Conservation (phyloP, 2,113 vertebrate genomes). For the Pachyramphus minor region DNA sequence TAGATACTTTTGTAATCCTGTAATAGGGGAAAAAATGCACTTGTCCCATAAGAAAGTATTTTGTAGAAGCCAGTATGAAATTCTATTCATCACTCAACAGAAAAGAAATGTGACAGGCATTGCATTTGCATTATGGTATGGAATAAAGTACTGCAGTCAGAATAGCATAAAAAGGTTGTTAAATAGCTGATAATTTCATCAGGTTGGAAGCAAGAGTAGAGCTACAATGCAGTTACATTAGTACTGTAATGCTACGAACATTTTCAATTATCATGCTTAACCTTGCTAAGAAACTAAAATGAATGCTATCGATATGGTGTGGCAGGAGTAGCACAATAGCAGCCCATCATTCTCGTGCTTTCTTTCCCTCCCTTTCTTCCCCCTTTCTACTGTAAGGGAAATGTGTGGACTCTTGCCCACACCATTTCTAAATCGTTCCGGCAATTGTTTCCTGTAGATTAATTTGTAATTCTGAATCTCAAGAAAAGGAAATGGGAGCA, state of each 20-base stretch:
- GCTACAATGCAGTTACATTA: neutral
- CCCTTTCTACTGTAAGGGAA: neutral
- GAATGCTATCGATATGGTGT: neutral
- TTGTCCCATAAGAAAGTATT: neutral
- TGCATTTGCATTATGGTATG: conserved; percentile 22
- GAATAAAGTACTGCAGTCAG: conserved; percentile 41
- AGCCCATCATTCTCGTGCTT: neutral
- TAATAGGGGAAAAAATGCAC: neutral
- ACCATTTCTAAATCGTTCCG: conserved; percentile 51
- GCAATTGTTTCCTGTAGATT: conserved; percentile 71
- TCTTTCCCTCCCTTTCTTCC: neutral
- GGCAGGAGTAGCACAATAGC: neutral
- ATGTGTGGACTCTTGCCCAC: neutral
- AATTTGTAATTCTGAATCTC: conserved; percentile 67
- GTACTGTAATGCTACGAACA: neutral
- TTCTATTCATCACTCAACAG: neutral
- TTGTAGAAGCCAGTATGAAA: neutral
- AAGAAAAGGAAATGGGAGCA: conserved; percentile 53
- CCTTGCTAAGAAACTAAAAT: conserved; percentile 13
- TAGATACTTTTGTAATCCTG: neutral
- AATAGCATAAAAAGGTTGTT: conserved; percentile 47
- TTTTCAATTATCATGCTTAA: conserved; percentile 52
- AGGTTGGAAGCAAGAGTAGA: neutral
- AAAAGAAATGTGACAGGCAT: neutral
- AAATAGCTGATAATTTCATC: conserved; percentile 62